A percentile compares a stretch with the other conserved stretches of the same genome.
phyloP scores from a whole-genome alignment of 1,140 invertebrate species.

The Thereuonema tuberculata region DNA sequence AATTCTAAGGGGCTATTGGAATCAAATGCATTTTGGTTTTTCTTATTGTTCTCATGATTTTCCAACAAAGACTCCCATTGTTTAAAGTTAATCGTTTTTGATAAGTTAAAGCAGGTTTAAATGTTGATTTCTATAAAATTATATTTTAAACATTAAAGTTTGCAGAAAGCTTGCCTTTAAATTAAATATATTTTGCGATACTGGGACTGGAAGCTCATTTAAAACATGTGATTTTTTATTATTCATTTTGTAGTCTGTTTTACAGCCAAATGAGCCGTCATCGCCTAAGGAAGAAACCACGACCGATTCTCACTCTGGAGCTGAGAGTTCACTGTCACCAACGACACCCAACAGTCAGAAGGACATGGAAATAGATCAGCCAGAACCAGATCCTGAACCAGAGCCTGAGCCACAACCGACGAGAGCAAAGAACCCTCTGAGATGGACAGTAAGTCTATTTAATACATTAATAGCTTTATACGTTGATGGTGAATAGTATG shows the following conservation, averaged over 20 bases:
- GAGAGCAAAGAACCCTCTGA: conserved; percentile 18
- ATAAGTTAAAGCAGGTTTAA: too few relatives aligned
- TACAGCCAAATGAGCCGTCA: not conserved
- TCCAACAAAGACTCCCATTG: not conserved
- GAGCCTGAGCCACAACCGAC: conserved; percentile 7
- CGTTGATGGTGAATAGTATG: too few relatives aligned
- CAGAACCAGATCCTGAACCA: not conserved
- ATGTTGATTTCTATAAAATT: too few relatives aligned
- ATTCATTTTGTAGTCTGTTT: too few relatives aligned
- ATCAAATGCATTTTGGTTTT: not conserved
- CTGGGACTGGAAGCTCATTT: too few relatives aligned
- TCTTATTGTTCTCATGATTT: not conserved
- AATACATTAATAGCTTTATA: not conserved
- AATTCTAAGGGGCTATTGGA: too few relatives aligned
- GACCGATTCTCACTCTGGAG: conserved; percentile 13
- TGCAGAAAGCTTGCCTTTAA: too few relatives aligned
- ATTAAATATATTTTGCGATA: too few relatives aligned
- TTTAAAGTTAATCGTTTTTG: not conserved
- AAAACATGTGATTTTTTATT: too few relatives aligned
- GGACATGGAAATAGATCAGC: conserved; percentile 15
- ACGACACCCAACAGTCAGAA: conserved; percentile 15
- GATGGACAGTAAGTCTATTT: conserved; percentile 21
- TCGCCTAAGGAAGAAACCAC: conserved; percentile 13
- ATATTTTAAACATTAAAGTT: too few relatives aligned
- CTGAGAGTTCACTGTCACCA: conserved; percentile 16